Base-by-base conservation (phyloP, 2,797 vertebrate genomes). In the Dallia pectoralis region DNA sequence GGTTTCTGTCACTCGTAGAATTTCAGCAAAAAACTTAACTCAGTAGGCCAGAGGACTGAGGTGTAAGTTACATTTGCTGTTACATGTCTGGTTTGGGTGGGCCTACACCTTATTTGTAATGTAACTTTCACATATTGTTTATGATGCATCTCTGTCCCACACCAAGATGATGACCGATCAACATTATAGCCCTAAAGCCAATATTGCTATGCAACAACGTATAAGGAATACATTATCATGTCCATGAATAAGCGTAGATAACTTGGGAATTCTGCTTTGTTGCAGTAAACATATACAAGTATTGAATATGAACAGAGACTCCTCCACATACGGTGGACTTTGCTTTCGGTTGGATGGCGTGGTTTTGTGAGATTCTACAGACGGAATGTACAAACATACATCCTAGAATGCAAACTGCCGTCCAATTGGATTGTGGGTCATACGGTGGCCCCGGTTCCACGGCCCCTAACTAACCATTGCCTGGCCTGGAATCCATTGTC, bases 341-440 rank as follows among this genome's bases (percentile, higher is more conserved):
- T 79, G 14, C 32, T 65, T 61, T 30, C 22, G 53, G 40, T 61
- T 74, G 63, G 75, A 22, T 30, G 14, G 15, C 33, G 30, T 36
- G 29, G 18, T 32, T 1, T 2, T 51, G 68, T 69, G 68, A 47
- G 18, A 56, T 70, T 56, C 49, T 33, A 25, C 51, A 56, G 51
- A 51, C 36, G 25, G 68, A 56, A 56, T 22, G 30, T 59, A 1
- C 22, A 32, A 30, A 3, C 30, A 70, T 22, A 59, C 29, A 4
- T 51, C 32, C 47, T 27, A 51, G 29, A 49, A 48, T 22, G 27
- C 48, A 48, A 49, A 32, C 27, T n/a, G n/a, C 53, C 11, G 6
- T 56, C 51, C 51, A 25, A 29, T 18, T 15, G 4, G 18, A 16
- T 30, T 29, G n/a, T n/a, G 47, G 27, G 49, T 29, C 29, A 7